A percentile compares a stretch with the other conserved stretches of the same genome.
phyloP scores from a whole-genome alignment of 2,888 invertebrate genomes.

The Epirrita christyi region DNA sequence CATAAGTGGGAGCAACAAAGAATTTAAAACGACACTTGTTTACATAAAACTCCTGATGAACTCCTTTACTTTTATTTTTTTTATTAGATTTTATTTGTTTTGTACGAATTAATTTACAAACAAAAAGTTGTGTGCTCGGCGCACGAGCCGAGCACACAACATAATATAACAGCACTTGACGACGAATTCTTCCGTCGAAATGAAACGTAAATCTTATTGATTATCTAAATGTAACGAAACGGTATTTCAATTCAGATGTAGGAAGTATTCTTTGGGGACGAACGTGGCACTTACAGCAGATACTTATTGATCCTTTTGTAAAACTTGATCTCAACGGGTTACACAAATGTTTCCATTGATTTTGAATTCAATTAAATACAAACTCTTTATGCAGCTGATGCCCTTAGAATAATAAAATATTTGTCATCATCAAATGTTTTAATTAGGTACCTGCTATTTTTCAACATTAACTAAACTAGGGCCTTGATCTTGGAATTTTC shows the following conservation, averaged over 20 bases:
- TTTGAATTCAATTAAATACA: neutral
- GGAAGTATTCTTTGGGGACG: slow-evolving; percentile 14
- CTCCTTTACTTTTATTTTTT: neutral
- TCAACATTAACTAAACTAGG: no score
- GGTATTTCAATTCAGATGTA: slow-evolving; percentile 46
- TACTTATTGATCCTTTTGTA: slow-evolving; percentile 19
- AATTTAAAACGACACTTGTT: slow-evolving; percentile 11
- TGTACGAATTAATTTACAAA: slow-evolving; percentile 5
- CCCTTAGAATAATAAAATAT: no score
- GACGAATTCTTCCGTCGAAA: slow-evolving; percentile 18
- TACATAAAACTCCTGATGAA: slow-evolving; percentile 11
- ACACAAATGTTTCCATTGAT: neutral
- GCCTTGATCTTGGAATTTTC: no score
- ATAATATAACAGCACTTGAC: slow-evolving; percentile 17
- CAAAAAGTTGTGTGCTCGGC: slow-evolving; percentile 9
- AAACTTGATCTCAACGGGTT: slow-evolving; percentile 8
- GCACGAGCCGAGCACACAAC: slow-evolving; percentile 20
- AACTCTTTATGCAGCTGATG: neutral
- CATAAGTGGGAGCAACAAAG: slow-evolving; percentile 4
- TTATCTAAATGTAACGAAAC: slow-evolving; percentile 49
- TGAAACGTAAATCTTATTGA: slow-evolving; percentile 40
- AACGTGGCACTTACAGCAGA: slow-evolving; percentile 9
- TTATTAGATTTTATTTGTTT: slow-evolving; percentile 1
- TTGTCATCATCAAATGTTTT: no score
- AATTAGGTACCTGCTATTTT: no score